Conservation (phyloP, 2,797 vertebrate species). For the Platalea minor region DNA sequence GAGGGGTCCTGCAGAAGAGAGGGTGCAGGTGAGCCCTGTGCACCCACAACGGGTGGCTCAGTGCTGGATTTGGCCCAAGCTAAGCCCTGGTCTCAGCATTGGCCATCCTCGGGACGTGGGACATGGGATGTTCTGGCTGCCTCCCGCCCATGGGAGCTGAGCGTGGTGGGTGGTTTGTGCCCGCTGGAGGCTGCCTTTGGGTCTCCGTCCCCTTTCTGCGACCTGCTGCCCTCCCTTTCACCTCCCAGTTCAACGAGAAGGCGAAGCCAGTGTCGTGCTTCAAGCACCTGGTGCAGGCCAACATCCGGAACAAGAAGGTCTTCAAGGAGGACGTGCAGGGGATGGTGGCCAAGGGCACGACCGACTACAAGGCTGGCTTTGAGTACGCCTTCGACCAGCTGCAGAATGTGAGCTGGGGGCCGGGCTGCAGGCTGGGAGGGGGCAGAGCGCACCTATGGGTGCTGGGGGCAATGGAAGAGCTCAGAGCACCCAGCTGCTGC, state of each 20-base stretch:
- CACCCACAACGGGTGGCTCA: rapidly evolving
- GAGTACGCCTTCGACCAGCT: constrained; percentile 97
- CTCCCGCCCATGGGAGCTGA: background rate
- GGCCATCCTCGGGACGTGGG: background rate
- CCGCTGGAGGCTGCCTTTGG: background rate
- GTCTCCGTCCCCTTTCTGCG: background rate
- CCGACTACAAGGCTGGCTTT: constrained; percentile 97
- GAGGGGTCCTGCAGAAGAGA: background rate
- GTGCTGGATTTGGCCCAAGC: background rate
- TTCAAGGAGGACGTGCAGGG: constrained; percentile 93
- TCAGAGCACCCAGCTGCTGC: background rate
- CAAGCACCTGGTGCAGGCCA: constrained; percentile 95
- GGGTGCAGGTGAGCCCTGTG: background rate
- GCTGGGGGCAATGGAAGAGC: background rate
- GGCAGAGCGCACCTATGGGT: background rate
- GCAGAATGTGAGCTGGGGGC: constrained; percentile 86
- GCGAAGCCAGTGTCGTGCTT: constrained; percentile 93
- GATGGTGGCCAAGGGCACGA: constrained; percentile 96
- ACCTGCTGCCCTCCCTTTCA: background rate
- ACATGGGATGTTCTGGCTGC: rapidly evolving
- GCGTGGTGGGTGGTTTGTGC: background rate
- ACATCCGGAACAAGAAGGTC: constrained; percentile 96
- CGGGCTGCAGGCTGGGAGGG: background rate
- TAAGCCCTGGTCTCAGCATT: background rate
- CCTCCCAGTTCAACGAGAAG: constrained; percentile 92